Base-by-base conservation (phyloP, 2,113 vertebrate species). In the Oxyura jamaicensis region DNA sequence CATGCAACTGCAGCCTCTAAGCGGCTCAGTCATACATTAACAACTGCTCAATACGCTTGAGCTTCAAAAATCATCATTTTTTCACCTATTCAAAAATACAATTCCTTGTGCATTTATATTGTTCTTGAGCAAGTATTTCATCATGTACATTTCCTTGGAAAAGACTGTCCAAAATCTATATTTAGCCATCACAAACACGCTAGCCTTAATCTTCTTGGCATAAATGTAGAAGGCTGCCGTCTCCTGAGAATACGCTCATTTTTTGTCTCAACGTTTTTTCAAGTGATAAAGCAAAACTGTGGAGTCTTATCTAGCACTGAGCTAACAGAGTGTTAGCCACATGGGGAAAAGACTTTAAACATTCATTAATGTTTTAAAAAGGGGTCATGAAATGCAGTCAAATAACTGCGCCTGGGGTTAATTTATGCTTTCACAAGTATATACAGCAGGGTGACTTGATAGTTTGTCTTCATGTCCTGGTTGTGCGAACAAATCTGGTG, bases 171-270 rank as follows among this genome's bases (percentile, higher is more conserved):
- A 21, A 84, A 73, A 69, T 86, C 95, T 95, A 75, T 81, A 91
- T 86, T 92, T 93, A 97, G 84, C 92, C 93, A 83, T 94, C 72
- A 93, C 74, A 96, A 96, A 91, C 53, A 86, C 0, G 0, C 52
- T 91, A 83, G 83, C 77, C 83, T 95, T 97, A 97, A 96, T 98
- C 91, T 96, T 97, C 84, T 93, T 97, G 97, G 97, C 96, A 95
- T 91, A 81, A 89, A 84, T 0, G 23, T 94, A 87, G 91, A 95
- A 93, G 68, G 74, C 90, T 96, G 86, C 91, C 92, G 84, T 97
- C 97, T 98, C 97, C 89, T 44, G 94, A 96, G 96, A 97, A 93
- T 83, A 68, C 56, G 75, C 68, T 95, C 75, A 90, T 94, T 94
- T 85, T 95, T 66, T 78, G 82, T 95, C 93, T 96, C 96, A 96